These are phyloP conservation scores for Luperina testacea DNA, from an alignment of 2,888 invertebrate species.

Conservation along the genomic window DNA sequence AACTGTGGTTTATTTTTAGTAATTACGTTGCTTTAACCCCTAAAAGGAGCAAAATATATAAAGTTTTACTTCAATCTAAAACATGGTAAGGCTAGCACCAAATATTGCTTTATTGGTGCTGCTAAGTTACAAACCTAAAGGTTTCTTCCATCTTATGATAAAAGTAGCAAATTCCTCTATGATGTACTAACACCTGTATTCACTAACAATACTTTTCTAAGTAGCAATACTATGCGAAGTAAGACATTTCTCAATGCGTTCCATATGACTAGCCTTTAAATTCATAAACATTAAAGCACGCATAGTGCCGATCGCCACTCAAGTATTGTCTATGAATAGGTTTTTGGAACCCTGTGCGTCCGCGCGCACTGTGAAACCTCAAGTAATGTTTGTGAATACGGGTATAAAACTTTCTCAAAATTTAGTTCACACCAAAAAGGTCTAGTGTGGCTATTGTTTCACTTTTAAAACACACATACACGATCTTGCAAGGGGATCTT, in stretches of 20 bases:
- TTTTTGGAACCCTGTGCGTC: too few species aligned
- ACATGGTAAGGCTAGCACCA: not conserved
- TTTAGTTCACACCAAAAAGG: not conserved
- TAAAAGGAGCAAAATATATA: not conserved
- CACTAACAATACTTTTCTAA: too few species aligned
- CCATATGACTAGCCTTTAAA: too few species aligned
- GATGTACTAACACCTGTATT: not conserved
- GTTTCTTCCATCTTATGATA: not conserved
- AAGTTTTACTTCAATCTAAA: not conserved
- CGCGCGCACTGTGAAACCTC: too few species aligned
- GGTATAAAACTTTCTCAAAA: not conserved
- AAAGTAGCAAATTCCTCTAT: not conserved
- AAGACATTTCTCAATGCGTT: too few species aligned
- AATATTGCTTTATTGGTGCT: not conserved
- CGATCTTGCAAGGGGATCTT: conserved; percentile 45
- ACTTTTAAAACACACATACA: conserved; percentile 15
- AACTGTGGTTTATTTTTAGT: not conserved
- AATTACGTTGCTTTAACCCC: not conserved
- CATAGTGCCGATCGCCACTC: too few species aligned
- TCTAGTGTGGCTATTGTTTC: conserved; percentile 14
- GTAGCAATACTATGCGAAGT: too few species aligned
- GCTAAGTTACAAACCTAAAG: not conserved
- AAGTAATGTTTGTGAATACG: too few species aligned
- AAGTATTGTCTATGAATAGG: too few species aligned
- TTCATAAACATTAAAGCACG: too few species aligned